Percentiles rank a stretch among this genome's conserved stretches.
phyloP scores from a whole-genome alignment of 92 coral and sea anemone species.

The Palythoa caribaeorum region DNA sequence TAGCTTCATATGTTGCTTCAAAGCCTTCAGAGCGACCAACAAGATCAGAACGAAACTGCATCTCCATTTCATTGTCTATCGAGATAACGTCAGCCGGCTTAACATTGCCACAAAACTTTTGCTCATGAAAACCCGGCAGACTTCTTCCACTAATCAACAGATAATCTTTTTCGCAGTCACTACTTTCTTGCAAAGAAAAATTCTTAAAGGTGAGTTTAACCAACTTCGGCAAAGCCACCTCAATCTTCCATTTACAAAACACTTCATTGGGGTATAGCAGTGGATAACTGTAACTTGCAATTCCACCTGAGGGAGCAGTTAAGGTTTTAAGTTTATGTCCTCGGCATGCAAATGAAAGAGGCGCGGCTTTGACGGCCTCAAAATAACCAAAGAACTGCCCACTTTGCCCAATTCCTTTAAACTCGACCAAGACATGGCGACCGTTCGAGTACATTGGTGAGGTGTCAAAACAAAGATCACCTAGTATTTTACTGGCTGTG shows the following conservation, averaged over 20 bases:
- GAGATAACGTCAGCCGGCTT: slow-evolving; percentile 12
- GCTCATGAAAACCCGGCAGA: slow-evolving; percentile 1
- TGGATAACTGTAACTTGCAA: slow-evolving; percentile 24
- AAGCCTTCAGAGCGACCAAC: slow-evolving; percentile 21
- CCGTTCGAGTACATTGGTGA: slow-evolving; percentile 34
- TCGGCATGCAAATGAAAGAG: slow-evolving; percentile 21
- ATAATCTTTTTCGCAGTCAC: slow-evolving; percentile 22
- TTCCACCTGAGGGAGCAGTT: slow-evolving; percentile 3
- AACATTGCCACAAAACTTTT: neutral
- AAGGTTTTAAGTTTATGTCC: neutral
- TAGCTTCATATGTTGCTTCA: slow-evolving; percentile 28
- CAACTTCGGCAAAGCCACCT: slow-evolving; percentile 3
- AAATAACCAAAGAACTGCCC: neutral
- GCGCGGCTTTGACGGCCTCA: slow-evolving; percentile 31
- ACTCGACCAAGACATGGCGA: slow-evolving; percentile 28
- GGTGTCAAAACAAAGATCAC: slow-evolving; percentile 19
- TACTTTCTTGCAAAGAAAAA: slow-evolving; percentile 32
- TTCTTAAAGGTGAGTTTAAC: slow-evolving; percentile 32
- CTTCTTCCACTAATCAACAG: neutral
- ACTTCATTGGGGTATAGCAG: slow-evolving; percentile 27
- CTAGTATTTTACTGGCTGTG: slow-evolving; percentile 7
- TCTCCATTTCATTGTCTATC: slow-evolving; percentile 22
- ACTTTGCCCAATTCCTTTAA: slow-evolving; percentile 1
- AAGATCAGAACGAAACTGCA: slow-evolving; percentile 7
- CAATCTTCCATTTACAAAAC: slow-evolving; percentile 8